Evolutionary conservation across 1,140 invertebrate genomes (phyloP).

Genomic region (Drosophila punjabiensis): DNA sequence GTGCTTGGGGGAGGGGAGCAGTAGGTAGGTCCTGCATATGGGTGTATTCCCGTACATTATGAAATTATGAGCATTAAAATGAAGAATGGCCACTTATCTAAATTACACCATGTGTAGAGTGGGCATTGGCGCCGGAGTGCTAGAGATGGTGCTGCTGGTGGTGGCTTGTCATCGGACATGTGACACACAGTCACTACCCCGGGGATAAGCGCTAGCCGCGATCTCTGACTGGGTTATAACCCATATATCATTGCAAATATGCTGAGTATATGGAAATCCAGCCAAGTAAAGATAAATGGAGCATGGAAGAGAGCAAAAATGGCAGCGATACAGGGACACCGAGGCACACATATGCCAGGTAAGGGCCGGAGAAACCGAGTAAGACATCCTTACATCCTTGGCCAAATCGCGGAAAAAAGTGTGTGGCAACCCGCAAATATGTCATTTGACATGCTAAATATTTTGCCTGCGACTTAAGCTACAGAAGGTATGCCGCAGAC

Average conservation of each 20-base stretch:
- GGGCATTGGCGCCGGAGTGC: constrained; percentile 1
- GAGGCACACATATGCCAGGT: constrained; percentile 47
- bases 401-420: constrained; percentile 35
- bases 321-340: constrained; percentile 46
- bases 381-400: constrained; percentile 56
- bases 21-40: constrained; percentile 59
- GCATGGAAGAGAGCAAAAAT: constrained; percentile 72
- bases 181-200: constrained; percentile 56
- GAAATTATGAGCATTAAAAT: constrained; percentile 85
- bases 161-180: constrained; percentile 66
- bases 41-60: constrained; percentile 72
- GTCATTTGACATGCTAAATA: constrained; percentile 83
- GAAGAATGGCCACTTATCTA: constrained; percentile 85
- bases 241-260: constrained; percentile 78
- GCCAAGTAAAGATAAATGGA: constrained; percentile 73
- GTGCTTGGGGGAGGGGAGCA: background rate
- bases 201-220: constrained; percentile 33
- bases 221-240: constrained; percentile 66
- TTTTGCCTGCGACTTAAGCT: constrained; percentile 60
- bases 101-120: constrained; percentile 80
- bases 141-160: constrained; percentile 2
- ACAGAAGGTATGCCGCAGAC: constrained; percentile 34
- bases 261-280: constrained; percentile 80
- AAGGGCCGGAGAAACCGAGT: constrained; percentile 18
- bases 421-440: constrained; percentile 64